These are phyloP conservation scores for Podargus strigoides DNA, from an alignment of 2,797 vertebrate species.

Conservation along the genomic window DNA sequence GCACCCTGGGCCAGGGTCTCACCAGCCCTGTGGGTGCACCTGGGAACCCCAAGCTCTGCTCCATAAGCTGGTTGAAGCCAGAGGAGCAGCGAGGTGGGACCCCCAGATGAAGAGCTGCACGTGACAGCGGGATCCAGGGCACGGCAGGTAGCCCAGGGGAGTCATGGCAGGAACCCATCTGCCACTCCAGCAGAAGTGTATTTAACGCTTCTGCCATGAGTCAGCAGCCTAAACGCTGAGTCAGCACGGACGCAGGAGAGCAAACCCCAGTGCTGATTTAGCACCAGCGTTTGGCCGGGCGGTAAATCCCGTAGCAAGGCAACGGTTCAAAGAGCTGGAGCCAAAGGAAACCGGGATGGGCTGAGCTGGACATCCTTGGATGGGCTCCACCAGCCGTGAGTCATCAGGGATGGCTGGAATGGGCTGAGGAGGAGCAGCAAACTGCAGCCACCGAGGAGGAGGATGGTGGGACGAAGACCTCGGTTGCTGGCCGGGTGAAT, in stretches of 20 bases:
- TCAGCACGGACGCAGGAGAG: neutral
- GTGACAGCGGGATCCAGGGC: too few relatives aligned
- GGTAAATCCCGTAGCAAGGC: neutral
- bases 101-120: neutral
- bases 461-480: neutral
- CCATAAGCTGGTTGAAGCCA: neutral
- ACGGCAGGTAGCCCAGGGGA: neutral
- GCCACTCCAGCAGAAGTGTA: neutral
- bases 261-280: neutral
- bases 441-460: neutral
- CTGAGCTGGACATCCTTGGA: neutral
- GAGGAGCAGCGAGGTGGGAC: neutral
- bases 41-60: neutral
- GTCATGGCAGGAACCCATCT: neutral
- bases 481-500: neutral
- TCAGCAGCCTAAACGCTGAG: neutral
- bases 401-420: neutral
- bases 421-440: neutral
- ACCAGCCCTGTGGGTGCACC: neutral
- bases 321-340: neutral
- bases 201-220: neutral
- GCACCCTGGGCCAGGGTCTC: too few relatives aligned
- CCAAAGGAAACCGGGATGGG: neutral
- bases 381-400: neutral
- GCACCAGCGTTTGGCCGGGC: neutral